Evolutionary conservation across 2,113 vertebrate species (phyloP).

Genomic region (Hemichromis elongatus): DNA sequence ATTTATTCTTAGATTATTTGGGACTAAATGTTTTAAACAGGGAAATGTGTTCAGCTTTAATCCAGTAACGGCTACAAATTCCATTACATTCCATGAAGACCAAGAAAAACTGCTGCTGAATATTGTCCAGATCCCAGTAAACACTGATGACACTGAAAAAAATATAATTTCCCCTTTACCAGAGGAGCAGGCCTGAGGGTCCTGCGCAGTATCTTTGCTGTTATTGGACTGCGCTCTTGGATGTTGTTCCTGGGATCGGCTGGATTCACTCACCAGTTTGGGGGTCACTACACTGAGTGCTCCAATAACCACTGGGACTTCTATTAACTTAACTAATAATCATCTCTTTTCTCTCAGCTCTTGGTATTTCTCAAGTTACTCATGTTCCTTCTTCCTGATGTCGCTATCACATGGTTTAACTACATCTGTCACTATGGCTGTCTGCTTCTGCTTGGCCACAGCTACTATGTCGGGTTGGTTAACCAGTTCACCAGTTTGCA

Average conservation of each 20-base stretch:
- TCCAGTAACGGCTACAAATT: background rate
- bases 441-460: background rate
- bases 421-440: background rate
- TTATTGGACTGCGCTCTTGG: background rate
- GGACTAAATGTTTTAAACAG: background rate
- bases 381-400: background rate
- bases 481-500: background rate
- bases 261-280: background rate
- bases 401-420: background rate
- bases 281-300: background rate
- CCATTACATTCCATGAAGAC: background rate
- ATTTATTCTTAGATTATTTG: background rate
- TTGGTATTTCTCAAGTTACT: background rate
- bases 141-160: background rate
- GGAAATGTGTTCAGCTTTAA: background rate
- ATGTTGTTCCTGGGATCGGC: background rate
- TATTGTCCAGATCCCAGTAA: background rate
- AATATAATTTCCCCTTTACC: background rate
- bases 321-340: background rate
- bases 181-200: background rate
- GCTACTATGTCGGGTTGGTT: background rate
- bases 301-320: background rate
- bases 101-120: background rate
- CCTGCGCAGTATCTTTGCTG: background rate
- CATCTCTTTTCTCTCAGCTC: background rate